A percentile compares a stretch with the other conserved stretches of the same genome.
Evolutionary conservation across 2,113 vertebrate genomes (phyloP).

Genomic region (Labeo rohita): DNA sequence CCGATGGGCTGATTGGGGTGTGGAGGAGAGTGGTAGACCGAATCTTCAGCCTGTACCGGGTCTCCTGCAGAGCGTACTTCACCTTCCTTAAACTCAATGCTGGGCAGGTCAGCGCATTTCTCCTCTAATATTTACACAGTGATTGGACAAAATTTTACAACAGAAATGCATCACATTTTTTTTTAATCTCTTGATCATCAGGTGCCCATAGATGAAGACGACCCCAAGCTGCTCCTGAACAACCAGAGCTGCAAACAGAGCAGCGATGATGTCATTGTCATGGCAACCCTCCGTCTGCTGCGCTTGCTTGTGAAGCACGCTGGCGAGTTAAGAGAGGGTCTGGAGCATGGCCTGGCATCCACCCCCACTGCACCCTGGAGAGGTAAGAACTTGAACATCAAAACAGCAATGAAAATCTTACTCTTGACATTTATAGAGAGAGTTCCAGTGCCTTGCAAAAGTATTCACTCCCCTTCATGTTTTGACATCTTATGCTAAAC

Average conservation of each 20-base stretch:
- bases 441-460: too few species aligned
- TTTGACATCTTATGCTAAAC: too few species aligned
- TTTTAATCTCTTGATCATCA: constrained; percentile 56
- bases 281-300: constrained; percentile 92
- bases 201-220: constrained; percentile 89
- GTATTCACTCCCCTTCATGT: too few species aligned
- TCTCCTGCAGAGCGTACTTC: constrained; percentile 96
- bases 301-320: constrained; percentile 95
- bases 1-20: constrained; percentile 91
- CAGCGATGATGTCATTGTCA: constrained; percentile 95
- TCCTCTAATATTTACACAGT: not conserved
- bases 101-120: constrained; percentile 81
- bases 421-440: not conserved
- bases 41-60: constrained; percentile 94
- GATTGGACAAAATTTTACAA: not conserved
- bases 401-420: not conserved
- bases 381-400: constrained; percentile 70
- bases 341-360: constrained; percentile 93
- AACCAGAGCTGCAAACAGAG: constrained; percentile 89
- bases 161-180: not conserved
- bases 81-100: constrained; percentile 98
- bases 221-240: constrained; percentile 83
- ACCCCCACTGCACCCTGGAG: constrained; percentile 97
- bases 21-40: constrained; percentile 96
- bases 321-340: constrained; percentile 91